Evolutionary conservation across 2,113 vertebrate species (phyloP), one percentile per base, ranked within the genome.

Genomic region (Rhineura floridana): DNA sequence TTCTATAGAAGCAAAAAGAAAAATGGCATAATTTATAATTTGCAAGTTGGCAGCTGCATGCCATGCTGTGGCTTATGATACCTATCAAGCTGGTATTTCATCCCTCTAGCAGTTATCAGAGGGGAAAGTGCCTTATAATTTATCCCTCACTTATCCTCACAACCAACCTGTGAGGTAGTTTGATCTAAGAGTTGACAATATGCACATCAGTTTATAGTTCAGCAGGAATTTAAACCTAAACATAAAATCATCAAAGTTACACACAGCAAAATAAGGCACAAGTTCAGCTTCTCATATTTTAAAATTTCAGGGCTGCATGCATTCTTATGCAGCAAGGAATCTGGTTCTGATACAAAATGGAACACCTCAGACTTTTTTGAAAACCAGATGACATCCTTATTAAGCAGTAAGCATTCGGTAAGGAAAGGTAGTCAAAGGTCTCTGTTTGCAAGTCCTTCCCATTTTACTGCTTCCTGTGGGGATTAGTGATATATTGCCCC

Each of bases 21-120:
- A 84, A 72, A 11, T 72, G 42, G 8, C 9, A 30, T 13, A 42
- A 92, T 77, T 81, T 79, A 28, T 87, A 91, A 90, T 85, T 86
- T 55, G 55, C 2, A 11, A 50, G 12, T 11, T 36, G 28, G 39
- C 21, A 63, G 67, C 76, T 17, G 81, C n/a, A n/a, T n/a, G n/a
- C n/a, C 4, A 10, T 50, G 55, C 48, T 30, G 30, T 48, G 65
- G 82, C 2, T 63, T 62, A 17, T 36, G 82, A 75, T 59, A 59
- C 44, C 42, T 15, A 67, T 23, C 30, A 59, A 21, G 77, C 15
- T 21, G 48, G n/a, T 52, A 78, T 5, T 76, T 28, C 9, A 76
- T 44, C 46, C 7, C 25, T 28, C 25, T 78, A 78, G 6, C 76
- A 33, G 21, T 62, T 81, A 12, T 63, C 55, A 81, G 52, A 81